These are phyloP conservation scores for Ferrisia virgata DNA, from an alignment of 2,888 invertebrate genomes.

Conservation along the genomic window DNA sequence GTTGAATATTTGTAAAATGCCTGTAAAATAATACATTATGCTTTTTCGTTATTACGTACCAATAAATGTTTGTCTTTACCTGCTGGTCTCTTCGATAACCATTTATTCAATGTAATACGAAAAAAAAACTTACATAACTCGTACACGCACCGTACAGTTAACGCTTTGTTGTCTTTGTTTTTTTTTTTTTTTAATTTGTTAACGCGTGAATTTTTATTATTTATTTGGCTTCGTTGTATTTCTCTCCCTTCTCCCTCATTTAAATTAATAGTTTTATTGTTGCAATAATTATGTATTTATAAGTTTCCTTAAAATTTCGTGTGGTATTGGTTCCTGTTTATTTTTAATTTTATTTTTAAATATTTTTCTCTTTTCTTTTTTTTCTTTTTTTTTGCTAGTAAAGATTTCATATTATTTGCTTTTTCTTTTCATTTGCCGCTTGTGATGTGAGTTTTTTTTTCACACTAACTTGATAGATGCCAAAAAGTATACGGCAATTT, in stretches of 20 bases:
- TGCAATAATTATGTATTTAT: neutral
- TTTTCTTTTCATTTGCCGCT: constrained; percentile 19
- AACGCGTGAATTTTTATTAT: neutral
- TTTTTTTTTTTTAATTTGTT: no score
- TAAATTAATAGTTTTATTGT: constrained; percentile 16
- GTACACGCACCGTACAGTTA: neutral
- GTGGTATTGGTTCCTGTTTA: constrained; percentile 35
- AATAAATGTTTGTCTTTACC: constrained; percentile 37
- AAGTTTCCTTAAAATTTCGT: constrained; percentile 11
- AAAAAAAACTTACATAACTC: neutral
- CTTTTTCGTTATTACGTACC: constrained; percentile 40
- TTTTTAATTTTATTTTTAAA: constrained; percentile 7
- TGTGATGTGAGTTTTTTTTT: no score
- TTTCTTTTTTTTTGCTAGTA: constrained; percentile 24
- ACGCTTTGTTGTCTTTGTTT: constrained; percentile 5
- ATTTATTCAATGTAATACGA: neutral
- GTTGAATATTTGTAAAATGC: constrained; percentile 34
- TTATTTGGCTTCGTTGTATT: neutral
- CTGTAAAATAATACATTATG: constrained; percentile 36
- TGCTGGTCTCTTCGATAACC: constrained; percentile 3
- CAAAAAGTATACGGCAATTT: no score
- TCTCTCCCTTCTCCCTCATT: neutral
- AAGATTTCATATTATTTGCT: constrained; percentile 18
- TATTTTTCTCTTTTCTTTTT: neutral
- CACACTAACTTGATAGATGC: no score